Evolutionary conservation across 2,888 invertebrate genomes (phyloP).

Genomic region (Polydesmus complanatus): DNA sequence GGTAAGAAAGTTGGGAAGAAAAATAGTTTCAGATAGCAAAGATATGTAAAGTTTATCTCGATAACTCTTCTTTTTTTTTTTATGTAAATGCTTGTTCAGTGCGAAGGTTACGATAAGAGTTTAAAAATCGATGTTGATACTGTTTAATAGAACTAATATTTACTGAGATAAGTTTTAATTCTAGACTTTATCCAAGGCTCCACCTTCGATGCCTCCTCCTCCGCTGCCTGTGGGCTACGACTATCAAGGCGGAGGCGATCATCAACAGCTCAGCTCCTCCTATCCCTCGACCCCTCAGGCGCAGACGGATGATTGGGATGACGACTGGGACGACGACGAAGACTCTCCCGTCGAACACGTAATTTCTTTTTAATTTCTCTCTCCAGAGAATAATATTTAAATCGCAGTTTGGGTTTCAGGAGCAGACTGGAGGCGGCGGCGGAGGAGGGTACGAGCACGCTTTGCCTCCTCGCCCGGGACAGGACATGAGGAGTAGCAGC

Average conservation of each 20-base stretch:
- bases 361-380: neutral
- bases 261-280: conserved; percentile 11
- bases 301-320: conserved; percentile 58
- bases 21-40: too few species aligned
- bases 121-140: too few species aligned
- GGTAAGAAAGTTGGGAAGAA: too few species aligned
- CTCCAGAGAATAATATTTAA: neutral
- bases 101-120: too few species aligned
- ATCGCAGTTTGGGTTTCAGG: neutral
- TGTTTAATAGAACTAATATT: too few species aligned
- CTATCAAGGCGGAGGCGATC: conserved; percentile 17
- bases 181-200: conserved; percentile 18
- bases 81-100: too few species aligned
- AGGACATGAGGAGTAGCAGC: conserved; percentile 23
- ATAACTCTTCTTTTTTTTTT: too few species aligned
- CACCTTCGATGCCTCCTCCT: conserved; percentile 27
- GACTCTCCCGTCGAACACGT: conserved; percentile 15
- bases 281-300: conserved; percentile 16
- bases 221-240: conserved; percentile 24
- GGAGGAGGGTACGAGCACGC: too few species aligned
- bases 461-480: too few species aligned
- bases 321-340: conserved; percentile 63
- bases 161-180: too few species aligned
- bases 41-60: too few species aligned
- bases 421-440: neutral